Evolutionary conservation across 1,140 invertebrate genomes (phyloP).

Genomic region (Babylonia areolata): DNA sequence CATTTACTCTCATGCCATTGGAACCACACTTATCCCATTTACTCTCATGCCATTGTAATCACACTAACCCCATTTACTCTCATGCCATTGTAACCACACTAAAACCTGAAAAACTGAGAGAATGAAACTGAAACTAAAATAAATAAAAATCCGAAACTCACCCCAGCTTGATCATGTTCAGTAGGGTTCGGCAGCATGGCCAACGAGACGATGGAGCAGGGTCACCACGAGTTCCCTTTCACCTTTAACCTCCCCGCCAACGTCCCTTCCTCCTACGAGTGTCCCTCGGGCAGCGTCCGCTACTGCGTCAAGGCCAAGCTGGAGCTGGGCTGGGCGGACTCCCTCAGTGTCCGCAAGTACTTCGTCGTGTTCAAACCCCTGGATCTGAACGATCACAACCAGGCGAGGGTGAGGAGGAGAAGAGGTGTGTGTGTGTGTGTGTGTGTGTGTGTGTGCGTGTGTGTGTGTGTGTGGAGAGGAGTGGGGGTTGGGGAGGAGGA

Average conservation of each 20-base stretch:
- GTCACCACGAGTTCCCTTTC: slow-evolving; percentile 1
- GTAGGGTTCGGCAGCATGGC: not conserved
- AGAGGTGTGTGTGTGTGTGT: not conserved
- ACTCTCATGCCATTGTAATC: too few relatives aligned
- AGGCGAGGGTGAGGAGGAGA: not conserved
- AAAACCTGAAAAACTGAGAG: too few relatives aligned
- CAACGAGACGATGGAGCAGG: not conserved
- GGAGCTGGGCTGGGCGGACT: not conserved
- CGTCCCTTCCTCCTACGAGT: not conserved
- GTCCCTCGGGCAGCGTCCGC: not conserved
- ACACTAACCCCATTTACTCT: too few relatives aligned
- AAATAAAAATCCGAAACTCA: too few relatives aligned
- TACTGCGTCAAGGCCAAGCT: not conserved
- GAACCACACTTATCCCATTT: too few relatives aligned
- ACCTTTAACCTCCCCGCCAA: not conserved
- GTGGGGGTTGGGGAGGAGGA: not conserved
- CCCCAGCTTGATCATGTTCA: not conserved
- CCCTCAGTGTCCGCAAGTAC: not conserved
- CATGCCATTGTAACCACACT: too few relatives aligned
- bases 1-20: too few relatives aligned
- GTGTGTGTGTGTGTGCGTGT: not conserved
- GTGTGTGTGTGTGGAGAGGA: not conserved
- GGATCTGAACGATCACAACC: not conserved
- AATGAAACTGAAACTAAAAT: too few relatives aligned
- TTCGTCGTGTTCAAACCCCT: not conserved